These are phyloP conservation scores for Darevskia nairensis DNA, from an alignment of 2,797 vertebrate species.

Conservation along the genomic window DNA sequence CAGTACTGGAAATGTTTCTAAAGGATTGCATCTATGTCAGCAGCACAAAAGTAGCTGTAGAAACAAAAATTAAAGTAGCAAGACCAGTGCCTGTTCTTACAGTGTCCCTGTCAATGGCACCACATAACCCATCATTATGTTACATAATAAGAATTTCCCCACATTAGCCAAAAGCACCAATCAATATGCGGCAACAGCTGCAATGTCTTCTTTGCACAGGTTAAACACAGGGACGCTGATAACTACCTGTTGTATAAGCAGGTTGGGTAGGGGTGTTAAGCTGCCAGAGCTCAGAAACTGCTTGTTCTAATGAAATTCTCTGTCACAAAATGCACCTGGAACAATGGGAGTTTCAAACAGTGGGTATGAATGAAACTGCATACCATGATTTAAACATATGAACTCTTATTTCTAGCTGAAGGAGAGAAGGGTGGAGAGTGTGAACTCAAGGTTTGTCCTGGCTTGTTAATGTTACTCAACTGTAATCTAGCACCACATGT, in stretches of 20 bases:
- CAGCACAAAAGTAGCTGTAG: background rate
- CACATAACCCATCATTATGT: background rate
- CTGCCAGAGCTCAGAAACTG: too few relatives aligned
- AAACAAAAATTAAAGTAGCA: background rate
- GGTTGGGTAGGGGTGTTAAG: too few relatives aligned
- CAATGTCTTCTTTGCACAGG: background rate
- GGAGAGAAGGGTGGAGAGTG: too few relatives aligned
- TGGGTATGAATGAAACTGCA: too few relatives aligned
- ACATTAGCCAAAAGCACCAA: background rate
- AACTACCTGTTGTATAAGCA: background rate
- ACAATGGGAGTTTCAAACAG: too few relatives aligned
- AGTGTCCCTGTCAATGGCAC: background rate
- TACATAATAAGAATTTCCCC: background rate
- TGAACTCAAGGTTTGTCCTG: too few relatives aligned
- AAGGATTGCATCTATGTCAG: background rate
- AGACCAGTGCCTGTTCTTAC: background rate
- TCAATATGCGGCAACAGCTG: background rate
- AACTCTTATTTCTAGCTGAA: too few relatives aligned
- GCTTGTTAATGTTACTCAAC: too few relatives aligned
- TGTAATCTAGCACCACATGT: too few relatives aligned
- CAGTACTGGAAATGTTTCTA: background rate
- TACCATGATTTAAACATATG: too few relatives aligned
- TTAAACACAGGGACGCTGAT: background rate
- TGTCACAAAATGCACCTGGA: too few relatives aligned
- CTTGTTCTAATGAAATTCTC: background rate